phyloP scores from a whole-genome alignment of 2,888 invertebrate genomes.

The Plagodis dolabraria region DNA sequence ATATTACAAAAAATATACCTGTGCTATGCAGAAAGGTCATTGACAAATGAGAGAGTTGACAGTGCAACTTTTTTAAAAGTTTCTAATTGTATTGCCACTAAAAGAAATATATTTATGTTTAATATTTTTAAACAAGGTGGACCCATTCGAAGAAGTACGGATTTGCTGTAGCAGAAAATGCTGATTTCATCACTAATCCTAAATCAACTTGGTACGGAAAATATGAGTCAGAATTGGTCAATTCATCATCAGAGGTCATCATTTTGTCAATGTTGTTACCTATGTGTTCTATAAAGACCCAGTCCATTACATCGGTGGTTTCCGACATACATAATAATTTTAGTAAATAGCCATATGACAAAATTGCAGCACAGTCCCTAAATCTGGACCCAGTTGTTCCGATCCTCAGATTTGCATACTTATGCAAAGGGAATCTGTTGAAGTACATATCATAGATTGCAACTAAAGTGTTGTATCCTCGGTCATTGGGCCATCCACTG shows the following conservation, averaged over 20 bases:
- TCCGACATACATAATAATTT: neutral
- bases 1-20: too few species aligned
- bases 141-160: neutral
- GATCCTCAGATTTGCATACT: neutral
- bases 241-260: neutral
- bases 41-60: too few species aligned
- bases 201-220: neutral
- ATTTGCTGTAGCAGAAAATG: neutral
- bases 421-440: neutral
- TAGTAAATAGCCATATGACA: neutral
- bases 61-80: too few species aligned
- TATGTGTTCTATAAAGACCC: neutral
- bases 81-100: too few species aligned
- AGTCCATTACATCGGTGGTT: neutral
- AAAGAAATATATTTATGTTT: too few species aligned
- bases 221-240: neutral
- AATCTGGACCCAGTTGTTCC: neutral
- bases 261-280: neutral
- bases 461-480: too few species aligned
- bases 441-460: too few species aligned
- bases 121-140: neutral
- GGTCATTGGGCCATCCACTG: too few species aligned
- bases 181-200: neutral
- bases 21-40: too few species aligned
- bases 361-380: neutral